These are phyloP conservation scores for Apis laboriosa DNA, from an alignment of 1,140 invertebrate genomes.

Conservation along the genomic window DNA sequence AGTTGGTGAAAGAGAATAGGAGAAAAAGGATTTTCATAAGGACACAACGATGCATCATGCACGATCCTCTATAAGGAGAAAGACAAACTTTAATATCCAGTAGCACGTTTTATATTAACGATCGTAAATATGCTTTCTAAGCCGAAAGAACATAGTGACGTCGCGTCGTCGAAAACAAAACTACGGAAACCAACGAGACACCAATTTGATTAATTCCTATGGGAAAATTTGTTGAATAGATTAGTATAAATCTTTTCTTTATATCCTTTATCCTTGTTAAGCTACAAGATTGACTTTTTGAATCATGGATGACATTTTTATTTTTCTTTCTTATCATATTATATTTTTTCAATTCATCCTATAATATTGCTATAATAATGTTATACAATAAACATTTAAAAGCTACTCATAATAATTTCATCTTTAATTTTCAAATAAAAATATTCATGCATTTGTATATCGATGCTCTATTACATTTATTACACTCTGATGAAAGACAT, in stretches of 20 bases:
- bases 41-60: constrained; percentile 32
- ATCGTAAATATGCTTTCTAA: constrained; percentile 30
- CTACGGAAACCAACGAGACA: background rate
- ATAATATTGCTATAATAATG: too few relatives aligned
- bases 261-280: background rate
- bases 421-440: too few relatives aligned
- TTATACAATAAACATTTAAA: too few relatives aligned
- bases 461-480: too few relatives aligned
- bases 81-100: constrained; percentile 40
- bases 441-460: too few relatives aligned
- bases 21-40: constrained; percentile 19
- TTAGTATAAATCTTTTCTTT: background rate
- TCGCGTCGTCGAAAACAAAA: background rate
- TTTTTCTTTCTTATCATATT: too few relatives aligned
- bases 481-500: too few relatives aligned
- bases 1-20: background rate
- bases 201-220: background rate
- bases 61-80: background rate
- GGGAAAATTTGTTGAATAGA: background rate
- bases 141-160: background rate
- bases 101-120: constrained; percentile 21
- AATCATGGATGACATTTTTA: background rate
- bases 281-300: background rate
- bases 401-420: too few relatives aligned
- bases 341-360: too few relatives aligned